Evolutionary conservation across 1,140 invertebrate genomes (phyloP), one percentile per base, ranked within the genome.

Genomic region (Coelopa frigida): DNA sequence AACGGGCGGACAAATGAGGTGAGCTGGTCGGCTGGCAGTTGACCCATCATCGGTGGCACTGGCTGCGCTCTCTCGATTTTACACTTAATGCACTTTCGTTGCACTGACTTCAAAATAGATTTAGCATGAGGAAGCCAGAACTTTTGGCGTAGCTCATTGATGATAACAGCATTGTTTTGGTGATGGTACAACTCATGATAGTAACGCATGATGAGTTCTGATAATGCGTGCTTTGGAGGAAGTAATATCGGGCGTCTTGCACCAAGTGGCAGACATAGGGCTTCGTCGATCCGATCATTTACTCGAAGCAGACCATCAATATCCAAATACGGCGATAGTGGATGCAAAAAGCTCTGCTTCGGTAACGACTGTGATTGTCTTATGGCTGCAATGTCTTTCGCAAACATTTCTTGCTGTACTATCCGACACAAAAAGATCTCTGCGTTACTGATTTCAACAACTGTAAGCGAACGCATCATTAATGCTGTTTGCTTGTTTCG

Each of bases 11-110:
- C 24, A 21, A 24, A 48, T 8, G 46, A 32, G 17, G 17, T 26
- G 1, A 43, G 4, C 12, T 40, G 38, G 22, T 35, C 39, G 3
- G 7, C 15, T 35, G 24, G 38, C 14, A 48, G 24, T n/a, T 18
- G 29, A 32, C 26, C 46, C 46, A 41, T 35, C 27, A 33, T 8
- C 11, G 46, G 38, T 14, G 15, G 17, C 15, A 4, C 11, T 6
- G 46, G 46, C 5, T 56, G 51, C 11, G 44, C 33, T 17, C 32
- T 46, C 20, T 33, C 10, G 12, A 33, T 33, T 23, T 23, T 21
- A 26, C 46, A 48, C 5, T 4, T 4, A 4, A 15, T 11, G 20
- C 38, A 41, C 22, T 41, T 32, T n/a, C 22, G 8, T 14, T 22
- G 6, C 6, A 38, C 27, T 17, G 8, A 12, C 18, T 29, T 37